A percentile compares a stretch with the other conserved stretches of the same genome.
Conservation (phyloP, 2,113 vertebrate genomes). For the Cyanocitta stelleri region DNA sequence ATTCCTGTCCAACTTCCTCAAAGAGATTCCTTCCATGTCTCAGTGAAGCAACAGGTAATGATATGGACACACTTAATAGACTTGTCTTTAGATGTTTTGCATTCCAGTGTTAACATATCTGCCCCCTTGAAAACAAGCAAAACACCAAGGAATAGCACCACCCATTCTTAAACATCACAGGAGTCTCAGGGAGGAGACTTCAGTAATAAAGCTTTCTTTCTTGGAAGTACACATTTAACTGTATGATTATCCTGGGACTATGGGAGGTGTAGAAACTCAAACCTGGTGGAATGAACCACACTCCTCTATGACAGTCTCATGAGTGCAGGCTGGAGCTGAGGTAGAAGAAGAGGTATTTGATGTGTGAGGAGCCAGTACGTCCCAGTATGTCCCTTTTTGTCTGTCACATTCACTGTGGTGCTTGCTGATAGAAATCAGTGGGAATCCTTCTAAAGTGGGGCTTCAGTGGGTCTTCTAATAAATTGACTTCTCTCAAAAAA, state of each 20-base stretch:
- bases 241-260: background rate
- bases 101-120: background rate
- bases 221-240: background rate
- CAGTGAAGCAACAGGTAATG: background rate
- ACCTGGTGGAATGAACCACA: background rate
- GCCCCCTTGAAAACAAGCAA: background rate
- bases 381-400: background rate
- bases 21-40: background rate
- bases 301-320: background rate
- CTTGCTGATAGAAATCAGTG: background rate
- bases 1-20: background rate
- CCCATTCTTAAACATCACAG: background rate
- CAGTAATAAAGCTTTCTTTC: background rate
- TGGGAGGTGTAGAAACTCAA: background rate
- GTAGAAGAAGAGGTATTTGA: background rate
- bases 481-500: background rate
- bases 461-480: background rate
- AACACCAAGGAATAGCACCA: background rate
- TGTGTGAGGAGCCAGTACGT: background rate
- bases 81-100: background rate
- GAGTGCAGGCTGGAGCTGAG: background rate
- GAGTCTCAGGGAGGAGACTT: background rate
- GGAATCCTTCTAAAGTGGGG: background rate
- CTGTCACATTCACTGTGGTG: background rate
- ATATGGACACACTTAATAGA: background rate